Evolutionary conservation across 2,113 vertebrate genomes (phyloP), one percentile per base, ranked within the genome.

Genomic region (Gadus macrocephalus): DNA sequence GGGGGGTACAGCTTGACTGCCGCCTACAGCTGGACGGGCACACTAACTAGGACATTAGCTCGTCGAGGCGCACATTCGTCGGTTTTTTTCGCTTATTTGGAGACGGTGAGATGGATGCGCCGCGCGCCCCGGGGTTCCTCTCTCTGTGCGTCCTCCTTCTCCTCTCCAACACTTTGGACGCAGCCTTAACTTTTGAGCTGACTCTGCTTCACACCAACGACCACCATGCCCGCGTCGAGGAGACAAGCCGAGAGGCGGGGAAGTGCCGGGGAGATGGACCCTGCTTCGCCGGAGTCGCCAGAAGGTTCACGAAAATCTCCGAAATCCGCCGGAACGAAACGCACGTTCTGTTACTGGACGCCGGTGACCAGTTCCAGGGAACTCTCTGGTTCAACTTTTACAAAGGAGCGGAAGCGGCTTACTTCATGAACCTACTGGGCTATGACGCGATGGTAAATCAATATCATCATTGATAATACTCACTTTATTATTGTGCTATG

Each of bases 351-450:
- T 81, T 97, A 53, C 85, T 97, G 68, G 96, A 97, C 78, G 95
- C 93, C 3, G 95, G 95, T 2, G 95, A 96, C 78, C 95, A 98
- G 88, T 97, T 93, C 83, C 95, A 96, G 79, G 96, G 95, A 65
- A 96, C 93, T 3, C 84, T 96, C 53, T 98, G 95, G 95, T 97
- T 97, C 85, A 95, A 92, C 64, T 92, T 81, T 70, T 98, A 94
- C 84, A 95, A 93, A 77, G 95, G 95, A 2, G 1, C 64, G 0
- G 95, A 97, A 79, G 95, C 93, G 15, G 93, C 80, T 0, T 69
- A 91, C 78, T 97, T 98, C 85, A 96, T 97, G 95, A 96, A 94
- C 78, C 86, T 85, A 65, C 91, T 97, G 58, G 60, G 87, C 67
- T 97, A 98, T 72, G 88, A 97, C 71, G 95, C 90, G 0, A 96